Evolutionary conservation across 2,888 invertebrate species (phyloP).

Genomic region (Antitype chi): DNA sequence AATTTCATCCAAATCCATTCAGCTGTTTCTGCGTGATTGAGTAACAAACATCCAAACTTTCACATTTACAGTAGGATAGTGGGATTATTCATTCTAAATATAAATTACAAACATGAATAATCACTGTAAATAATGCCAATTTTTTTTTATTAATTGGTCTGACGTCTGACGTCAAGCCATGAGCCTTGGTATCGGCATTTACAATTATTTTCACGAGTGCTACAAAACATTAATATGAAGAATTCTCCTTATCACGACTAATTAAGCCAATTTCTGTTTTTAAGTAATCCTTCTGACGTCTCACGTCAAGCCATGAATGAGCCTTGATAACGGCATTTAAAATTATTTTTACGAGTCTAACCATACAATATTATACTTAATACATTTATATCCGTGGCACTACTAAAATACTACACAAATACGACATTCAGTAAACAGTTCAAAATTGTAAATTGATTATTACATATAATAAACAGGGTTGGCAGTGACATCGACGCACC

Average conservation of each 20-base stretch:
- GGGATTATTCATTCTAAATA: background rate
- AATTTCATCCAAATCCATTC: too few relatives aligned
- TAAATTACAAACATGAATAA: constrained; percentile 7
- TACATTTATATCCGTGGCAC: constrained; percentile 9
- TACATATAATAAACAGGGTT: background rate
- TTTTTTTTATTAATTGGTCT: background rate
- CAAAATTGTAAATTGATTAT: background rate
- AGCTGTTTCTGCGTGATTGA: too few relatives aligned
- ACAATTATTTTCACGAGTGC: background rate
- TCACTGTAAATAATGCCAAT: background rate
- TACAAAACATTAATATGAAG: background rate
- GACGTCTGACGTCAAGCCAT: background rate
- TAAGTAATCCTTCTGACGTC: too few relatives aligned
- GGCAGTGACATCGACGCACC: background rate
- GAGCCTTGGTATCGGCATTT: constrained; percentile 14
- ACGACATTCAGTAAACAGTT: background rate
- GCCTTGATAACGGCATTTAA: constrained; percentile 1
- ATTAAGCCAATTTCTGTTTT: background rate
- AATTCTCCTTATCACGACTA: background rate
- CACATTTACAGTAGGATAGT: too few relatives aligned
- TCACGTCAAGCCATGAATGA: constrained; percentile 1
- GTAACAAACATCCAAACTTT: too few relatives aligned
- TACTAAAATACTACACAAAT: constrained; percentile 5
- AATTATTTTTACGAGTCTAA: background rate
- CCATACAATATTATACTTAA: constrained; percentile 6